phyloP scores from a whole-genome alignment of 2,113 vertebrate species.

The Carollia perspicillata region DNA sequence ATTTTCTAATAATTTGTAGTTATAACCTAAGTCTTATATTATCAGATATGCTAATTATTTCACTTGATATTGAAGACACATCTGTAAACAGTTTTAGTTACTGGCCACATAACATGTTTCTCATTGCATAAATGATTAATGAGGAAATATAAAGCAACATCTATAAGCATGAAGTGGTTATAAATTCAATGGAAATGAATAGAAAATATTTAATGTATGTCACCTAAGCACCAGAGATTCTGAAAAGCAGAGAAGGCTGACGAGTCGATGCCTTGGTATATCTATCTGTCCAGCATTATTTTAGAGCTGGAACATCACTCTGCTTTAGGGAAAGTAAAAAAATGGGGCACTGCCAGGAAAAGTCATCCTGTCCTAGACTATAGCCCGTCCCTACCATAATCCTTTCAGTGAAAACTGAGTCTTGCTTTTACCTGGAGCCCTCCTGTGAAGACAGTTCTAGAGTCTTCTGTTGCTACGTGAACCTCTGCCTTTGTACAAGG shows the following conservation, averaged over 20 bases:
- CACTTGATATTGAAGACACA: background rate
- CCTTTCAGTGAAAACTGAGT: background rate
- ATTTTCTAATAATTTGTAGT: background rate
- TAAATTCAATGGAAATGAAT: background rate
- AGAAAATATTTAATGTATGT: background rate
- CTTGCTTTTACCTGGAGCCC: background rate
- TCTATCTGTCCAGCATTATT: background rate
- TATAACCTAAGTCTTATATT: background rate
- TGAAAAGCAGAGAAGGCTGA: background rate
- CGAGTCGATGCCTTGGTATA: no score
- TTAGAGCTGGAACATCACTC: background rate
- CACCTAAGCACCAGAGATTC: background rate
- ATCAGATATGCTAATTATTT: background rate
- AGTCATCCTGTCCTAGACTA: background rate
- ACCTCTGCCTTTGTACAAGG: background rate
- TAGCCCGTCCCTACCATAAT: background rate
- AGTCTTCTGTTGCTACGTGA: background rate
- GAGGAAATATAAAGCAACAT: background rate
- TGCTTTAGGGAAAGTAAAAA: constrained; percentile 3
- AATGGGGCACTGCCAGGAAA: background rate
- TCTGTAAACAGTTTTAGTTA: background rate
- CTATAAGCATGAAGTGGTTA: background rate
- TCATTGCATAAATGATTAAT: background rate
- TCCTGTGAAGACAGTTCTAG: background rate
- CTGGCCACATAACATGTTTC: background rate